Conservation (phyloP, 2,888 invertebrate genomes). For the Mesoligia furuncula region DNA sequence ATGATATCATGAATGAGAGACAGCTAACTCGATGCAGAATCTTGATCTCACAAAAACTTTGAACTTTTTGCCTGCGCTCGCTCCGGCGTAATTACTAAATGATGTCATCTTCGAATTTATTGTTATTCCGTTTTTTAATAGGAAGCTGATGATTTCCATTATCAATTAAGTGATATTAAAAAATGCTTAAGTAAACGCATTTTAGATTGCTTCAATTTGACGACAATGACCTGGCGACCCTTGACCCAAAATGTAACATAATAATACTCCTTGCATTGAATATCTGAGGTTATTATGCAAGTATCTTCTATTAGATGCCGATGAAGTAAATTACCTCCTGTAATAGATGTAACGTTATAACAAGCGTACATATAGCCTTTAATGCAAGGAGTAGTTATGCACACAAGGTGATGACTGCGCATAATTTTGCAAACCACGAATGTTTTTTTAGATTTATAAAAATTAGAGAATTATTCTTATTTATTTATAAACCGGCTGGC, state of each 20-base stretch:
- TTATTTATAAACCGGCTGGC: not conserved
- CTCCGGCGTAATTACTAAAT: slow-evolving; percentile 38
- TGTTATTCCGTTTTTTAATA: slow-evolving; percentile 29
- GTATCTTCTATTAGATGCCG: slow-evolving; percentile 24
- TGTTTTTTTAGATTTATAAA: slow-evolving; percentile 2
- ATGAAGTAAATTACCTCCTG: slow-evolving; percentile 44
- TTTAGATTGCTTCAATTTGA: slow-evolving; percentile 46
- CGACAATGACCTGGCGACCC: slow-evolving; percentile 52
- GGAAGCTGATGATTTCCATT: slow-evolving; percentile 27
- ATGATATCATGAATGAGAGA: slow-evolving; percentile 55
- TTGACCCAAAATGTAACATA: slow-evolving; percentile 58
- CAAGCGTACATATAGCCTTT: slow-evolving; percentile 12
- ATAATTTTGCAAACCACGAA: slow-evolving; percentile 18
- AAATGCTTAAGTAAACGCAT: slow-evolving; percentile 32
- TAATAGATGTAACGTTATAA: slow-evolving; percentile 35
- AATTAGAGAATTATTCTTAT: not conserved
- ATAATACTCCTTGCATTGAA: slow-evolving; percentile 38
- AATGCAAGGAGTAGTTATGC: slow-evolving; percentile 30
- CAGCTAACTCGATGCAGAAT: slow-evolving; percentile 26
- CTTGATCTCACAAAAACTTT: slow-evolving; percentile 51
- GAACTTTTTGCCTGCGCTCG: slow-evolving; percentile 57
- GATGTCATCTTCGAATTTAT: slow-evolving; percentile 60
- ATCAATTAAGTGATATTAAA: slow-evolving; percentile 46
- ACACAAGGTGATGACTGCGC: slow-evolving; percentile 43
- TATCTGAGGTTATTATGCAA: slow-evolving; percentile 53